These are phyloP conservation scores for Reinhardtius hippoglossoides DNA, from an alignment of 2,113 vertebrate species.

Conservation along the genomic window DNA sequence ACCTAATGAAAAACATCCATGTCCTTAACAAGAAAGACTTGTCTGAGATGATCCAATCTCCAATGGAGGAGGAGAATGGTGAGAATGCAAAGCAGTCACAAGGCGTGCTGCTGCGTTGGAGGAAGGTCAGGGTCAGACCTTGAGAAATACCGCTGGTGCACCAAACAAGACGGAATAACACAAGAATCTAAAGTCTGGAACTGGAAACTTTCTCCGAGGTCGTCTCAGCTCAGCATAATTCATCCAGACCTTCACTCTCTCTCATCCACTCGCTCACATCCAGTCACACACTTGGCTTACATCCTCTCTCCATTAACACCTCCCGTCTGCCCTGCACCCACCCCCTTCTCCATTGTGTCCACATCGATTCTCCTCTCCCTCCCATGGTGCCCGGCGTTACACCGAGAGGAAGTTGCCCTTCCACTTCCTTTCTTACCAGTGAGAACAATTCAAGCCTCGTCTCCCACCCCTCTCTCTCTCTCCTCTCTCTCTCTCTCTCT, in stretches of 20 bases:
- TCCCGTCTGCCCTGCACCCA: conserved; percentile 52
- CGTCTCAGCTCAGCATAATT: conserved; percentile 20
- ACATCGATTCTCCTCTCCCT: conserved; percentile 43
- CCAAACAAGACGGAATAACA: conserved; percentile 12
- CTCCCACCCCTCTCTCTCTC: conserved; percentile 52
- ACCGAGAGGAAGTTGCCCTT: conserved; percentile 76
- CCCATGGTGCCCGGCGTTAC: conserved; percentile 45
- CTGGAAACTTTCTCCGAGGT: conserved; percentile 1
- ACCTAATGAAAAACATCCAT: no score
- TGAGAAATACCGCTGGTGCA: conserved; percentile 36
- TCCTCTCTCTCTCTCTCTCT: conserved; percentile 8
- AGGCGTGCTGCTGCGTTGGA: background rate
- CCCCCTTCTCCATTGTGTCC: conserved; percentile 69
- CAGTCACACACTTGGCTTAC: conserved; percentile 45
- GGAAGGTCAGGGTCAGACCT: conserved; percentile 6
- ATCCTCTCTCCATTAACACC: conserved; percentile 59
- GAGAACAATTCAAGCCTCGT: conserved; percentile 73
- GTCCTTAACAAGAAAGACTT: no score
- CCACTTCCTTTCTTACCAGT: conserved; percentile 73
- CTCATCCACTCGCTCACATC: conserved; percentile 49
- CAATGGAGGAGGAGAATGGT: background rate
- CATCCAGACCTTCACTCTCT: conserved; percentile 26
- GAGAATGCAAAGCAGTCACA: background rate
- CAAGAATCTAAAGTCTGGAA: conserved; percentile 3
- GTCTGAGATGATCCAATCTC: background rate